Conservation (phyloP, 1,140 invertebrate species). For the Zaprionus taronus region DNA sequence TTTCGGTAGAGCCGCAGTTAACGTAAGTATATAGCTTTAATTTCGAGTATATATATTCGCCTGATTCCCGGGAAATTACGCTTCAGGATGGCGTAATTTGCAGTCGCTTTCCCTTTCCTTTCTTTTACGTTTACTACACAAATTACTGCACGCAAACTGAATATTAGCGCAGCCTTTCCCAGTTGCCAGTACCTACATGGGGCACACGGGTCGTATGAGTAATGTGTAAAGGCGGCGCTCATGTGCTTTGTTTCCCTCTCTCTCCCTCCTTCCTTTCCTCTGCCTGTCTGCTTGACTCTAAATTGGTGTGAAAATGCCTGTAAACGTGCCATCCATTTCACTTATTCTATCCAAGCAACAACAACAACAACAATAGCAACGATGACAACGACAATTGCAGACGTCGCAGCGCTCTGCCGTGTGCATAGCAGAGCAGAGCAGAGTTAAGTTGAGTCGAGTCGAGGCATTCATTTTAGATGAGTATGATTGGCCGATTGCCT, state of each 20-base stretch:
- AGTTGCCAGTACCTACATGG: background rate
- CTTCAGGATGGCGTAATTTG: constrained; percentile 44
- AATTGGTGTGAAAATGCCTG: constrained; percentile 72
- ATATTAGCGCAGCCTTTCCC: constrained; percentile 55
- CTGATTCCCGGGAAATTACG: constrained; percentile 51
- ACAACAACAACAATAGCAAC: background rate
- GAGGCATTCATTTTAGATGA: constrained; percentile 47
- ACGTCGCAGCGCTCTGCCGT: background rate
- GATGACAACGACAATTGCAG: constrained; percentile 11
- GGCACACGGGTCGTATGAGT: constrained; percentile 60
- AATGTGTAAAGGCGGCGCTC: constrained; percentile 31
- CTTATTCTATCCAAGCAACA: constrained; percentile 18
- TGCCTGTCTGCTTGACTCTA: constrained; percentile 24
- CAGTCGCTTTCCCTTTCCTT: constrained; percentile 16
- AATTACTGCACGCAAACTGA: constrained; percentile 62
- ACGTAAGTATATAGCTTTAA: constrained; percentile 18
- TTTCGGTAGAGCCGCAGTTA: background rate
- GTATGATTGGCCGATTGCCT: constrained; percentile 40
- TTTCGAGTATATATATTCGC: constrained; percentile 1
- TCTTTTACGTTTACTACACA: constrained; percentile 27
- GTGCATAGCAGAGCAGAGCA: background rate
- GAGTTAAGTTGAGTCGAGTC: background rate
- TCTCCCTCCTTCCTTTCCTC: background rate
- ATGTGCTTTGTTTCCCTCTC: constrained; percentile 6
- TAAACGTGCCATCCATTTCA: constrained; percentile 65